Evolutionary conservation across 2,113 vertebrate species (phyloP).

Genomic region (Sardina pilchardus): DNA sequence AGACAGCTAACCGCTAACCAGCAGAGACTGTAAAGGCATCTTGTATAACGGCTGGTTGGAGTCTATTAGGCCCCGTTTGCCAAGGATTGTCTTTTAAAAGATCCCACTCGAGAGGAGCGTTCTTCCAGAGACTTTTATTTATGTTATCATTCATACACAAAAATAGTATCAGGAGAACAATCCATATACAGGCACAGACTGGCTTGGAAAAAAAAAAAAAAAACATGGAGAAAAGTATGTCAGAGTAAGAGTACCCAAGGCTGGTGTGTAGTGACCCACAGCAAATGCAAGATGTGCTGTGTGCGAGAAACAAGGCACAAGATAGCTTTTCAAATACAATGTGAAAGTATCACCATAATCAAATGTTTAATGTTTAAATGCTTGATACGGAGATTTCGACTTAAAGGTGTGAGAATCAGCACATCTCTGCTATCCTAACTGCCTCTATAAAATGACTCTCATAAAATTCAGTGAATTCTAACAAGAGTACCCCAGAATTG

Average conservation of each 20-base stretch:
- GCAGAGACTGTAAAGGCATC: background rate
- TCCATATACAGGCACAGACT: slow-evolving; percentile 84
- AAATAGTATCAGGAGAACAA: slow-evolving; percentile 85
- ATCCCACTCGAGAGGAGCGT: background rate
- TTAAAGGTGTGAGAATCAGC: background rate
- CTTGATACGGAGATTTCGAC: background rate
- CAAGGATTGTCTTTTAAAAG: slow-evolving; percentile 6
- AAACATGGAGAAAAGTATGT: slow-evolving; percentile 56
- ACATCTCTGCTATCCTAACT: slow-evolving; percentile 8
- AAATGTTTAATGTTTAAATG: background rate
- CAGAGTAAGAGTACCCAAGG: slow-evolving; percentile 70
- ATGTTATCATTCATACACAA: slow-evolving; percentile 86
- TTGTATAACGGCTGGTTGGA: background rate
- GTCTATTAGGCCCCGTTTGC: background rate
- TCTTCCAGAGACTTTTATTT: slow-evolving; percentile 60
- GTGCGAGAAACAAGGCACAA: slow-evolving; percentile 18
- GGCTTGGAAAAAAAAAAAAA: slow-evolving; percentile 80
- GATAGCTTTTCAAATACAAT: slow-evolving; percentile 2
- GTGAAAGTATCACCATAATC: background rate
- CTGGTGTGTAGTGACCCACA: slow-evolving; percentile 45
- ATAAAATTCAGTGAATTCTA: slow-evolving; percentile 17
- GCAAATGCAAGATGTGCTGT: slow-evolving; percentile 41
- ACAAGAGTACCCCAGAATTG: slow-evolving; percentile 29
- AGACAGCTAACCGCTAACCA: slow-evolving; percentile 7
- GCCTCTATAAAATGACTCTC: slow-evolving; percentile 18